A percentile compares a stretch with the other conserved stretches of the same genome.
phyloP scores from a whole-genome alignment of 2,113 vertebrate species.

The Rhinolophus sinicus region DNA sequence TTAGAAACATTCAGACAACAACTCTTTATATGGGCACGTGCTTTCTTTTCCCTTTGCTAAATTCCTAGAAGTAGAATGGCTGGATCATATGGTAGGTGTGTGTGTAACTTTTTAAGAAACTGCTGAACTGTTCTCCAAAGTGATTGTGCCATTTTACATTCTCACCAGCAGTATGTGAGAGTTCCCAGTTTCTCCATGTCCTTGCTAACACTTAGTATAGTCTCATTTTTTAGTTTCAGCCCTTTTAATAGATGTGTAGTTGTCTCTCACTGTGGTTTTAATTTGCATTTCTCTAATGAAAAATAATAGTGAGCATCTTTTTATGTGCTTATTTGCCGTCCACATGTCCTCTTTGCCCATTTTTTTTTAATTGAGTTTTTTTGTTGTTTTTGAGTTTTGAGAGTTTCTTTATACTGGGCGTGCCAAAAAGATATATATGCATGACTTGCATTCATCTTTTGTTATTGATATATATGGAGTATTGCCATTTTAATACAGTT shows the following conservation, averaged over 20 bases:
- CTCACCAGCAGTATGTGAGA: not conserved
- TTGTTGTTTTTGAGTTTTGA: not conserved
- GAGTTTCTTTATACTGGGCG: not conserved
- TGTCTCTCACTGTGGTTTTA: not conserved
- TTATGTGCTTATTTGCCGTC: not conserved
- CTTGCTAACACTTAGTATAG: not conserved
- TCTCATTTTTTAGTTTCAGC: not conserved
- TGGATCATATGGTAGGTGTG: not conserved
- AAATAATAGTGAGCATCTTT: not conserved
- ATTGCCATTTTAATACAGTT: no score
- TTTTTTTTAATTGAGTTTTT: not conserved
- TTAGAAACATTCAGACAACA: not conserved
- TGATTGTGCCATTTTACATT: not conserved
- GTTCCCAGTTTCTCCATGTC: not conserved
- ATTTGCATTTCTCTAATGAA: not conserved
- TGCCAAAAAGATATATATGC: no score
- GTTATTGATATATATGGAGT: no score
- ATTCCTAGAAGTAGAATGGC: not conserved
- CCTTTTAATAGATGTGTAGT: not conserved
- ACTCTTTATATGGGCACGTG: not conserved
- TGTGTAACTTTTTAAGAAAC: constrained; percentile 11
- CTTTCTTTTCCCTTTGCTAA: not conserved
- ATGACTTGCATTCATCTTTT: no score
- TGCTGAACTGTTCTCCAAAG: not conserved
- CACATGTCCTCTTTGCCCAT: not conserved